These are phyloP conservation scores for Zeugodacus cucurbitae DNA, from an alignment of 1,140 invertebrate species.

Conservation along the genomic window DNA sequence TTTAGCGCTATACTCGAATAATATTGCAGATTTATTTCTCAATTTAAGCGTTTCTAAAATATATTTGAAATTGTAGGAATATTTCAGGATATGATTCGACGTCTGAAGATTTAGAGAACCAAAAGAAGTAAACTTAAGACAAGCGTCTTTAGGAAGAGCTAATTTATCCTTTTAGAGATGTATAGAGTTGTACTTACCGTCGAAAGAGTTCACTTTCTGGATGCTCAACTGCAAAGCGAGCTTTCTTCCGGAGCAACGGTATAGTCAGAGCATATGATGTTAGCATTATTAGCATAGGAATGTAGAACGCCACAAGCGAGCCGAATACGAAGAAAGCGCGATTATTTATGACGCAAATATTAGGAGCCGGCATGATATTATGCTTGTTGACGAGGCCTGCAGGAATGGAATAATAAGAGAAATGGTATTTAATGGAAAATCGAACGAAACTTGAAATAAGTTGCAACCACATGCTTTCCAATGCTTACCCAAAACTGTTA, in stretches of 20 bases:
- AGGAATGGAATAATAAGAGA: slow-evolving; percentile 45
- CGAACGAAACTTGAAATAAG: neutral
- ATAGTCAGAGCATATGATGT: slow-evolving; percentile 91
- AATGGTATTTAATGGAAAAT: neutral
- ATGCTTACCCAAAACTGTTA: slow-evolving; percentile 84
- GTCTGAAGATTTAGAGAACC: no score
- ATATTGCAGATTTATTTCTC: no score
- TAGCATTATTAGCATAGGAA: slow-evolving; percentile 92
- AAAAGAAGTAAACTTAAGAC: no score
- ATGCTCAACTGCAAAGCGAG: slow-evolving; percentile 74
- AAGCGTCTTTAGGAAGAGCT: no score
- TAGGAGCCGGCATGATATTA: slow-evolving; percentile 81
- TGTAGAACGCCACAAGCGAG: slow-evolving; percentile 90
- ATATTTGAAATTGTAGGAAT: no score
- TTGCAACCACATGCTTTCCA: neutral
- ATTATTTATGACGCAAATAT: slow-evolving; percentile 87
- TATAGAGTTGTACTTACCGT: slow-evolving; percentile 54
- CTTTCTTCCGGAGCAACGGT: slow-evolving; percentile 80
- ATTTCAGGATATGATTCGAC: no score
- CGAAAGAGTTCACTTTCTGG: slow-evolving; percentile 71
- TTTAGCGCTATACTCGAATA: no score
- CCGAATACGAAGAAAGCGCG: slow-evolving; percentile 87
- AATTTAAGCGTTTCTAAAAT: no score
- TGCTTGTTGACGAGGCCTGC: slow-evolving; percentile 76
- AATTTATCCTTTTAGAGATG: no score